These are phyloP conservation scores for Protophormia terraenovae DNA, from an alignment of 2,888 invertebrate species.

Conservation along the genomic window DNA sequence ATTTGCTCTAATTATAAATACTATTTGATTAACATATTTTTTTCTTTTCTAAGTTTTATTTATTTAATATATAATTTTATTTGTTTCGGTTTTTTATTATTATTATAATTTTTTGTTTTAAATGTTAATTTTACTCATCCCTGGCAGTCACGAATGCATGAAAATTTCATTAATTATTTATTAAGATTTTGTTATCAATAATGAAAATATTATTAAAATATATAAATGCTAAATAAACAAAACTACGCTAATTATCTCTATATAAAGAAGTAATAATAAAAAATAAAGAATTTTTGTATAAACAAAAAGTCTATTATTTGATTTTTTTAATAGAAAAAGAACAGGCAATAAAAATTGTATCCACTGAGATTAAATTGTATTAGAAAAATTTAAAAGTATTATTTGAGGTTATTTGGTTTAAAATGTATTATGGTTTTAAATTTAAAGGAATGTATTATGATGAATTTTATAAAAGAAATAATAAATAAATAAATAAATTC, in stretches of 20 bases:
- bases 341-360: background rate
- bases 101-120: background rate
- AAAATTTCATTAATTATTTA: constrained; percentile 26
- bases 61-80: too few relatives aligned
- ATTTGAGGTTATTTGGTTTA: background rate
- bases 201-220: background rate
- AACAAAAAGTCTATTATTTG: background rate
- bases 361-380: background rate
- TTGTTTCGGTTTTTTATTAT: background rate
- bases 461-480: too few relatives aligned
- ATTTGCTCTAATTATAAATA: too few relatives aligned
- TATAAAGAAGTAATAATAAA: constrained; percentile 20
- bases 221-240: constrained; percentile 21
- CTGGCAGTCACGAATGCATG: background rate
- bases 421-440: background rate
- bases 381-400: background rate
- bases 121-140: background rate
- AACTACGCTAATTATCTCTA: constrained; percentile 15
- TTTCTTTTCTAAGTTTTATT: too few relatives aligned
- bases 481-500: too few relatives aligned
- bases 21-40: too few relatives aligned
- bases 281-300: background rate
- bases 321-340: background rate
- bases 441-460: too few relatives aligned
- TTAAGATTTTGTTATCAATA: background rate